Base-by-base conservation (phyloP, 1,140 invertebrate genomes). In the Ostrea denselamellosa region DNA sequence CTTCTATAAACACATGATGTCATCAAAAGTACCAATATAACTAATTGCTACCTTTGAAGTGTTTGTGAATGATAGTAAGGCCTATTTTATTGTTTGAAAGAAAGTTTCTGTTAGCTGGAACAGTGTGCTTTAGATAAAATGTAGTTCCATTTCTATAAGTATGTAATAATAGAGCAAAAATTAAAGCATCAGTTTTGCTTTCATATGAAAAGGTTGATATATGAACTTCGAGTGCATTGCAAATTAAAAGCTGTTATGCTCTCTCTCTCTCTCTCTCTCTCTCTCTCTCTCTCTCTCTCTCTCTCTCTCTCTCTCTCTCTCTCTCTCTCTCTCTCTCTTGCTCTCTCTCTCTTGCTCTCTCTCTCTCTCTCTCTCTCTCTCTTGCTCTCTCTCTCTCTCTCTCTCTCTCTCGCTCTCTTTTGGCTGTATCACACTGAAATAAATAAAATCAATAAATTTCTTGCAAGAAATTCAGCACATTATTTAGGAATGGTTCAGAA, bases 1-100 rank as follows among this genome's bases (percentile, higher is more conserved):
- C 68, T 77, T 25, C 68, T 25, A 77, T 77, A 77, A 77, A 77
- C 22, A 77, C 25, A 77, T 77, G 68, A 77, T 77, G 68, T 77
- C 68, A 77, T 77, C 68, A 77, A 10, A 77, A 77, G 68, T 77
- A 77, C 28, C 68, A 25, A 34, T 7, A 77, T 34, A 44, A 25
- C 68, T 17, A 9, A 10, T 71, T 71, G 28, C 12, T 12, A 71
- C 9, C 22, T 68, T 68, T 77, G 25, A 77, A 77, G 25, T 77
- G 68, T 22, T 77, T 77, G 9, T 9, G 10, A 34, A 28, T 34
- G 22, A 34, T 34, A 34, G 22, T 25, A 77, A 34, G 14, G 25
- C 10, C 56, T 14, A 19, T 62, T 77, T 62, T 44, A 44, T n/a
- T 62, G 56, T 62, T 62, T 62, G n/a, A 19, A 62, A 62, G 56